phyloP scores from a whole-genome alignment of 2,113 vertebrate genomes.

The Brachyistius frenatus region DNA sequence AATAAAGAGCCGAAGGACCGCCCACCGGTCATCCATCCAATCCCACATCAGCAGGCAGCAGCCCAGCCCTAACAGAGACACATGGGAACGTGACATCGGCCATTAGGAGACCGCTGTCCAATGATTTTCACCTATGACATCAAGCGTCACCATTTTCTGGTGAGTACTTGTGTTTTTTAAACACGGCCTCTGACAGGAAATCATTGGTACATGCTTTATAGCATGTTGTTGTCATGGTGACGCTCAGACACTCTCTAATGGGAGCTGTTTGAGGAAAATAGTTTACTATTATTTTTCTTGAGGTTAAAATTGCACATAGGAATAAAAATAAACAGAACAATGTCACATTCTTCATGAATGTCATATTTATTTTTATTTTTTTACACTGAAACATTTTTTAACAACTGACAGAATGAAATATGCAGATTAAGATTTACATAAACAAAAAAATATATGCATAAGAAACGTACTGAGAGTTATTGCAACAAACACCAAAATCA shows the following conservation, averaged over 20 bases:
- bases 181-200: constrained; percentile 20
- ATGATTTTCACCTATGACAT: constrained; percentile 48
- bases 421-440: neutral
- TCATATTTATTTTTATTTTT: too few relatives aligned
- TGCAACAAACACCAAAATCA: too few relatives aligned
- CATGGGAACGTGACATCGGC: constrained; percentile 38
- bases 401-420: too few relatives aligned
- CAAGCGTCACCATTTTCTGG: constrained; percentile 30
- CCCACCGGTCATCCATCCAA: constrained; percentile 11
- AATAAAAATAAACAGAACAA: too few relatives aligned
- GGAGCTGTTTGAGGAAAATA: too few relatives aligned
- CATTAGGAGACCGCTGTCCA: constrained; percentile 51
- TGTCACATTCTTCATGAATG: too few relatives aligned
- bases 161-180: constrained; percentile 3
- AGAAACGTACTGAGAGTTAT: too few relatives aligned
- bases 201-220: neutral
- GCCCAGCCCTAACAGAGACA: constrained; percentile 19
- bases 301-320: too few relatives aligned
- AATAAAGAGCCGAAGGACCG: constrained; percentile 61
- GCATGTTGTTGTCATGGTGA: neutral
- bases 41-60: neutral
- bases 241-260: neutral
- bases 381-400: too few relatives aligned
- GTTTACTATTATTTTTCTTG: too few relatives aligned
- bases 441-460: too few relatives aligned